These are phyloP conservation scores for Calycopis cecrops DNA, from an alignment of 1,140 invertebrate genomes.

Conservation along the genomic window DNA sequence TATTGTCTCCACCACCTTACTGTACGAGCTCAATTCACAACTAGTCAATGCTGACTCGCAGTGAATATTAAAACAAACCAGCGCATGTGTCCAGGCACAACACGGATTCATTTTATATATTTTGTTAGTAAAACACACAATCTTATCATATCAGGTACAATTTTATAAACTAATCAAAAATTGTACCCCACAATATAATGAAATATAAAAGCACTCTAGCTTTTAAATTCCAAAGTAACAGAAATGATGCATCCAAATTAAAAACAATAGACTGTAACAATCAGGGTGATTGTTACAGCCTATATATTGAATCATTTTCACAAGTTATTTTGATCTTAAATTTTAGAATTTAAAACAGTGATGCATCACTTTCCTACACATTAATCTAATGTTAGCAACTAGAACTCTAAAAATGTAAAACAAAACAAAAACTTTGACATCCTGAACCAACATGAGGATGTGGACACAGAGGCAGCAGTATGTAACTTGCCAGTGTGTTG, in stretches of 20 bases:
- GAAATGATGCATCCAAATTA: neutral
- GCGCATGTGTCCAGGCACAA: neutral
- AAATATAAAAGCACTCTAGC: constrained; percentile 5
- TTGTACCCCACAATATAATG: neutral
- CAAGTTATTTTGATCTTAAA: too few relatives aligned
- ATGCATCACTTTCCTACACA: constrained; percentile 12
- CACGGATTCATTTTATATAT: constrained; percentile 15
- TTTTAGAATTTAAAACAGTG: neutral
- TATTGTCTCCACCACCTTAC: constrained; percentile 11
- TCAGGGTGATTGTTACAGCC: too few relatives aligned
- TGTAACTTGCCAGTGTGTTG: neutral
- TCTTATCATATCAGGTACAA: constrained; percentile 11
- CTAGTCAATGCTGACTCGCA: constrained; percentile 7
- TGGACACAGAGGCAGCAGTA: neutral
- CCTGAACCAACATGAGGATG: constrained; percentile 7
- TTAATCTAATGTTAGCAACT: constrained; percentile 37
- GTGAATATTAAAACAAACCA: constrained; percentile 20
- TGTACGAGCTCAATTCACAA: neutral
- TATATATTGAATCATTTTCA: too few relatives aligned
- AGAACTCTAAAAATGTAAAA: constrained; percentile 34
- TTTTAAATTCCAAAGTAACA: constrained; percentile 6
- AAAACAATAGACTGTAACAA: too few relatives aligned
- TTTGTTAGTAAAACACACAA: constrained; percentile 24
- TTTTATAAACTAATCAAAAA: constrained; percentile 11
- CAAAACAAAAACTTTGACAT: constrained; percentile 19